Evolutionary conservation across 92 coral and sea anemone species (phyloP), one percentile per base, ranked within the genome.

Genomic region (Desmophyllum pertusum): DNA sequence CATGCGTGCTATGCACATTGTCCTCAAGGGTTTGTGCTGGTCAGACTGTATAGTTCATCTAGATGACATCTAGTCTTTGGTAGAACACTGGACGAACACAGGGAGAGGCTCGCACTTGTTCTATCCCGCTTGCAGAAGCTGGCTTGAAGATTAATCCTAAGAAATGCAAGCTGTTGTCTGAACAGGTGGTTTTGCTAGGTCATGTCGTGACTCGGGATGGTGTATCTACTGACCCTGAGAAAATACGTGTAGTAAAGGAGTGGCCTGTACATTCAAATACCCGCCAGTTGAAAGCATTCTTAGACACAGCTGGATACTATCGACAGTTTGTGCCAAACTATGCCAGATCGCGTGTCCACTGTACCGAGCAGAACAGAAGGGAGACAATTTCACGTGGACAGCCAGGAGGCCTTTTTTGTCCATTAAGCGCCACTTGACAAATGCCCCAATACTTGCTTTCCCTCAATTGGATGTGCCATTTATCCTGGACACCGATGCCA

Each of bases 191-290:
- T 36, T 71, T 80, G 13, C 36, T 89, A 69, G 86, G 89, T n/a
- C 92, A 84, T 55, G 89, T 85, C 15, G 85, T 83, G 35, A 72
- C 73, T 6, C 85, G 65, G 36, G 76, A 84, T 43, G 86, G 82
- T 78, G 77, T 88, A 45, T 67, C 88, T 19, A 77, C 84, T 67
- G 81, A 88, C 73, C 87, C 89, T 9, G 89, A 81, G 81, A 85
- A 86, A 76, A 89, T 81, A 38, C 41, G 75, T 25, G 76, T 66
- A 48, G 77, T 89, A 31, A 77, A 55, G 68, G 75, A 68, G 29
- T 89, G 79, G 85, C 92, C 80, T 27, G 61, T 27, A 21, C 84
- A 83, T 15, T 19, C 1, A 0, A 72, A 64, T 19, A 73, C 55
- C 8, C 73, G 84, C 30, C 81, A 83, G 62, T 39, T 83, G 72